A percentile compares a stretch with the other conserved stretches of the same genome.
Conservation (phyloP, 2,888 invertebrate genomes). For the Synanthedon vespiformis region DNA sequence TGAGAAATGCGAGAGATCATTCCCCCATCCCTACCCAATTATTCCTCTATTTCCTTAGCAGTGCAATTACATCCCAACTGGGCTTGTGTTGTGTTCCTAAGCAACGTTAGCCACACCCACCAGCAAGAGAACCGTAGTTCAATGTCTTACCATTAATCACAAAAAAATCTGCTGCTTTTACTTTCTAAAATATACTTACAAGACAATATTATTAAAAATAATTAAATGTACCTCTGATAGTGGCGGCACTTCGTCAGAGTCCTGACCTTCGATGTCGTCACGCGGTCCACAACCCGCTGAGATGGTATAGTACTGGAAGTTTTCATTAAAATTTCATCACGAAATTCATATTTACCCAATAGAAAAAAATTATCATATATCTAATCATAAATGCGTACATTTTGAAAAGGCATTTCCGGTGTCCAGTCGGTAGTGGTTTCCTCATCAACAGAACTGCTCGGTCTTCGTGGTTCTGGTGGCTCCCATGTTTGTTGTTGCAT, state of each 20-base stretch:
- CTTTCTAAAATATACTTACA: no score
- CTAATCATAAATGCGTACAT: slow-evolving; percentile 66
- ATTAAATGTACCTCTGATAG: slow-evolving; percentile 29
- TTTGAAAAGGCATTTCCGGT: slow-evolving; percentile 92
- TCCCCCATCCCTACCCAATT: no score
- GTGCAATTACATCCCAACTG: no score
- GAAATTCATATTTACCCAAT: background rate
- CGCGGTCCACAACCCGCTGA: slow-evolving; percentile 37
- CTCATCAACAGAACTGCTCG: slow-evolving; percentile 76
- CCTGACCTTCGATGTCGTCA: slow-evolving; percentile 26
- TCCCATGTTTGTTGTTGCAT: slow-evolving; percentile 19
- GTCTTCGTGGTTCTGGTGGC: slow-evolving; percentile 22
- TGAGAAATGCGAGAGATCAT: no score
- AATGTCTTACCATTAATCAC: no score
- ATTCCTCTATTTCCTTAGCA: no score
- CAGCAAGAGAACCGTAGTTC: no score
- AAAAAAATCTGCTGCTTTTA: no score
- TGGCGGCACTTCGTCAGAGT: slow-evolving; percentile 36
- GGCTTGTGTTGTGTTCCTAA: no score
- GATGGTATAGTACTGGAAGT: slow-evolving; percentile 52
- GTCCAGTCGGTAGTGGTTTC: slow-evolving; percentile 88
- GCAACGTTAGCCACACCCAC: no score
- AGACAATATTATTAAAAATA: background rate
- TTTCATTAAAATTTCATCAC: background rate
- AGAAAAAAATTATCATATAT: background rate